A percentile compares a stretch with the other conserved stretches of the same genome.
phyloP scores from a whole-genome alignment of 2,113 vertebrate genomes.

The Cettia cetti region DNA sequence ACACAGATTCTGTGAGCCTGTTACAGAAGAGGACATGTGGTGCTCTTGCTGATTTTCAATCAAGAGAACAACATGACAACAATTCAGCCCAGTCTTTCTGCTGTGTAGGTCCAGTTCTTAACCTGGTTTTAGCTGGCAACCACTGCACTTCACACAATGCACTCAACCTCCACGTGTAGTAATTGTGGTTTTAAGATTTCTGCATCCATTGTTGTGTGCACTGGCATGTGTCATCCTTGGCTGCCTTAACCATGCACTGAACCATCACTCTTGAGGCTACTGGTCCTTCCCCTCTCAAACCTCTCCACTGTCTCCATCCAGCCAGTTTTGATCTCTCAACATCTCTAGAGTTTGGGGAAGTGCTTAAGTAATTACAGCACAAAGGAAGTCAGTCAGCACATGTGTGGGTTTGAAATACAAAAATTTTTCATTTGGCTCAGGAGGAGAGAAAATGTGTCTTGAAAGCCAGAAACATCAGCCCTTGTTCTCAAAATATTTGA shows the following conservation, averaged over 20 bases:
- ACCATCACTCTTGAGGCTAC: background rate
- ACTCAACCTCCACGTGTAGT: background rate
- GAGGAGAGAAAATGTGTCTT: background rate
- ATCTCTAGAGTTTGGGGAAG: background rate
- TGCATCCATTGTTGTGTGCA: background rate
- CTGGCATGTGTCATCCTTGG: background rate
- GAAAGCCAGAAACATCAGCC: conserved; percentile 43
- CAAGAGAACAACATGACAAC: background rate
- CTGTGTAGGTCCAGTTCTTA: background rate
- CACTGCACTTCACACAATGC: fast-evolving
- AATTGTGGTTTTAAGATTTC: background rate
- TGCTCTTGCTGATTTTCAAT: background rate
- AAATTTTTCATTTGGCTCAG: background rate
- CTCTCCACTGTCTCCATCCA: background rate
- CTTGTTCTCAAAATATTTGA: conserved; percentile 52
- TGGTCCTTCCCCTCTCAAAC: background rate
- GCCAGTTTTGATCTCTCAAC: background rate
- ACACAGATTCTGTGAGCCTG: background rate
- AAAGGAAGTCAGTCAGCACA: background rate
- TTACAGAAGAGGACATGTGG: background rate
- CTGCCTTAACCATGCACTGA: background rate
- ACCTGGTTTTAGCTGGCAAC: background rate
- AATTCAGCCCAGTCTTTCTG: background rate
- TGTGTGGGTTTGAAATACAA: background rate
- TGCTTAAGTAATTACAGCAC: background rate